Conservation (phyloP, 2,888 invertebrate species). For the Patella pellucida region DNA sequence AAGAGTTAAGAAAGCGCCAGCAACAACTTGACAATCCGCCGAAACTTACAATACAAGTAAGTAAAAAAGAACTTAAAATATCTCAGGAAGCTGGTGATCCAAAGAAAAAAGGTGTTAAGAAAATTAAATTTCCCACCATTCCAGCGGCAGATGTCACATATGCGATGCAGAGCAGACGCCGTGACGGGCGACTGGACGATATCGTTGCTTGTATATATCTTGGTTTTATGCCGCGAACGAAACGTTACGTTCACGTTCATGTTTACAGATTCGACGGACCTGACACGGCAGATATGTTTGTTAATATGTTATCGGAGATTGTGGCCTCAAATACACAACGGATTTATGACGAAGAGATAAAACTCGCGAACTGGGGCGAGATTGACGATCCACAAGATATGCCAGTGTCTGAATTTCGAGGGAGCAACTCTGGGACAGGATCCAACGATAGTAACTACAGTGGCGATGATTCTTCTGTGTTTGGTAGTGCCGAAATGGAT, state of each 20-base stretch:
- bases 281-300: conserved; percentile 90
- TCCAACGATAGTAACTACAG: conserved; percentile 48
- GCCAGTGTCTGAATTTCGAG: conserved; percentile 44
- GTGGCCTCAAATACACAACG: conserved; percentile 87
- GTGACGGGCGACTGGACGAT: conserved; percentile 82
- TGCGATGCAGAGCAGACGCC: conserved; percentile 82
- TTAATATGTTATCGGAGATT: conserved; percentile 86
- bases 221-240: conserved; percentile 93
- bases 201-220: conserved; percentile 93
- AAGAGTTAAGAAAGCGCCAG: conserved; percentile 86
- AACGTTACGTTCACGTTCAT: conserved; percentile 95
- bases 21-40: conserved; percentile 85
- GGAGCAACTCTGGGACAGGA: conserved; percentile 50
- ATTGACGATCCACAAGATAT: conserved; percentile 49
- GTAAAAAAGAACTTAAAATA: conserved; percentile 93
- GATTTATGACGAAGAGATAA: conserved; percentile 82
- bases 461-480: conserved; percentile 44
- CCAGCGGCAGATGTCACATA: conserved; percentile 76
- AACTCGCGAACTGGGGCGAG: conserved; percentile 56
- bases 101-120: conserved; percentile 67
- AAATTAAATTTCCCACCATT: conserved; percentile 82
- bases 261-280: conserved; percentile 94
- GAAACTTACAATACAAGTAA: conserved; percentile 77
- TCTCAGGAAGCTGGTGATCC: conserved; percentile 80
- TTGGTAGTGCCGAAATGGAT: conserved; percentile 57